Evolutionary conservation across 2,888 invertebrate genomes (phyloP).

Genomic region (Epiblema foenella): DNA sequence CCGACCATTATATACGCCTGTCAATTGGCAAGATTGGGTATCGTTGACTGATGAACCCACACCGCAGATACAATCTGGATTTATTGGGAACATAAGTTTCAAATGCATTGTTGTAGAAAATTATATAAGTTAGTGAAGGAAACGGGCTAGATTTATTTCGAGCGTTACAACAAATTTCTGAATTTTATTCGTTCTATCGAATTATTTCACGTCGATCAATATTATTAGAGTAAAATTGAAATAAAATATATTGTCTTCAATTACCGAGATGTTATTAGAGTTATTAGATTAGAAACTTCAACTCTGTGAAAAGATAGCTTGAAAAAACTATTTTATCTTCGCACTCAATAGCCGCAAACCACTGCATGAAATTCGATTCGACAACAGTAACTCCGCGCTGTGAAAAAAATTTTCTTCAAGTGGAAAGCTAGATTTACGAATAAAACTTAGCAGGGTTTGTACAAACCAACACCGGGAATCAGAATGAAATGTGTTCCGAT

Average conservation of each 20-base stretch:
- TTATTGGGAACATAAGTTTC: slow-evolving; percentile 38
- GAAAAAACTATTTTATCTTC: slow-evolving; percentile 25
- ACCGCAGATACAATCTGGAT: slow-evolving; percentile 45
- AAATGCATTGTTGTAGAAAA: slow-evolving; percentile 19
- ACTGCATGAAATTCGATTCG: slow-evolving; percentile 57
- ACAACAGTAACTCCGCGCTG: slow-evolving; percentile 50
- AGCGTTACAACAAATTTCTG: not conserved
- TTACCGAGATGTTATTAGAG: not conserved
- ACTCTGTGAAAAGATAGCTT: slow-evolving; percentile 11
- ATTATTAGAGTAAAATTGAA: not conserved
- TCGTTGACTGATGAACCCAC: slow-evolving; percentile 48
- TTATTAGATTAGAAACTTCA: slow-evolving; percentile 14
- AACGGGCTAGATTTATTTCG: not conserved
- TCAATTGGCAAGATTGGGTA: slow-evolving; percentile 57
- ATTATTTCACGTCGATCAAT: not conserved
- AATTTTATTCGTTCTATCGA: not conserved
- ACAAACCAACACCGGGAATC: slow-evolving; percentile 53
- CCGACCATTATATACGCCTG: slow-evolving; percentile 56
- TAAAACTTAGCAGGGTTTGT: slow-evolving; percentile 43
- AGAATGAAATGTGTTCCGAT: slow-evolving; percentile 48
- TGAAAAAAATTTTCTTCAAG: slow-evolving; percentile 51
- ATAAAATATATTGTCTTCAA: not conserved
- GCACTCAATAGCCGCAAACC: slow-evolving; percentile 52
- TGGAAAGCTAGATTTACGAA: slow-evolving; percentile 49
- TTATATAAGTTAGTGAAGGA: slow-evolving; percentile 11